Conservation (phyloP, 2,113 vertebrate genomes). For the Sylvilagus bachmani region DNA sequence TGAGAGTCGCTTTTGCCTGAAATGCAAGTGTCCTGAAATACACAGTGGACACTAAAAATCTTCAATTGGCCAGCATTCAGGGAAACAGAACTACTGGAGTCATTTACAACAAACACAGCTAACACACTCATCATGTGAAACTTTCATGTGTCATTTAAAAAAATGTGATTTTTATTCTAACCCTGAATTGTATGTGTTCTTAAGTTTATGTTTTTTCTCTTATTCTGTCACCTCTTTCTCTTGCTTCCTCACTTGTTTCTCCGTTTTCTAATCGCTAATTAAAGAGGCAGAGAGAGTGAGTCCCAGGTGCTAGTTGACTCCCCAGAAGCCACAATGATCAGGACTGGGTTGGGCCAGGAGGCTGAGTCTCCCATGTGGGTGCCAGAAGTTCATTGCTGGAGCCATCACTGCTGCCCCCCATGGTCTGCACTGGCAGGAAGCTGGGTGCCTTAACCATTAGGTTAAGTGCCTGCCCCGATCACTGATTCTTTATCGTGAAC, state of each 20-base stretch:
- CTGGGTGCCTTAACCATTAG: no score
- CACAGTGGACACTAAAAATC: background rate
- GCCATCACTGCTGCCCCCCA: no score
- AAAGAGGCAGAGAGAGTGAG: no score
- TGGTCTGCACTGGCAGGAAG: no score
- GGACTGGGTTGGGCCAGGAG: no score
- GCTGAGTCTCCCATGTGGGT: no score
- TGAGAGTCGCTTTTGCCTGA: background rate
- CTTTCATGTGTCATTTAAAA: background rate
- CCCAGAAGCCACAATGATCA: no score
- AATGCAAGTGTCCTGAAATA: background rate
- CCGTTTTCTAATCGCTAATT: background rate
- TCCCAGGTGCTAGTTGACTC: no score
- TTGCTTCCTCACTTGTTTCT: background rate
- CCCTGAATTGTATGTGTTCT: background rate
- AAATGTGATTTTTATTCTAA: background rate
- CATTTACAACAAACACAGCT: background rate
- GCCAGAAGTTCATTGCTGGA: no score
- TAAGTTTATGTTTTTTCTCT: conserved; percentile 1
- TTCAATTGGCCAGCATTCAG: background rate
- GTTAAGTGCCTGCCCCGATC: no score
- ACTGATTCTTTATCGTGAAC: no score
- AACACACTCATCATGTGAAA: background rate
- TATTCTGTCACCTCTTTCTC: background rate
- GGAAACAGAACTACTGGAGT: background rate